Percentiles rank a stretch among this genome's conserved stretches.
Evolutionary conservation across 2,888 invertebrate species (phyloP).

Genomic region (Drosophila neonasuta): DNA sequence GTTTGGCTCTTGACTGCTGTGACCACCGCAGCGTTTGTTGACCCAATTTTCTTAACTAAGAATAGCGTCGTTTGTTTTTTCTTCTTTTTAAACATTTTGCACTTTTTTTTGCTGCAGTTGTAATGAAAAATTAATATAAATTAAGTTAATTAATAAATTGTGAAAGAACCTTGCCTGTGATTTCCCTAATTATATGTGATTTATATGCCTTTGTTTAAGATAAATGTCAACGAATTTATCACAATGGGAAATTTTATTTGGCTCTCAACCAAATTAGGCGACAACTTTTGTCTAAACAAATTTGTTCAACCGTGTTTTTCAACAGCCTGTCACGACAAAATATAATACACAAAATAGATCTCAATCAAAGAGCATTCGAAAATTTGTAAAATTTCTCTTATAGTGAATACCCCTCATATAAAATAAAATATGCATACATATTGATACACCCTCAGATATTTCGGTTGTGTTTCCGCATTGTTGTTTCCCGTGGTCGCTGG

Average conservation of each 20-base stretch:
- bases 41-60: conserved; percentile 65
- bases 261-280: conserved; percentile 57
- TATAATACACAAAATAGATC: conserved; percentile 14
- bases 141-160: conserved; percentile 10
- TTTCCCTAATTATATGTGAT: conserved; percentile 55
- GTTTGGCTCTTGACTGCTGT: conserved; percentile 46
- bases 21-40: conserved; percentile 60
- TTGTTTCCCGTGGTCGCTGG: conserved; percentile 32
- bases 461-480: conserved; percentile 61
- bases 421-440: conserved; percentile 6
- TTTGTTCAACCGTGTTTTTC: conserved; percentile 41
- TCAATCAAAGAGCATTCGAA: conserved; percentile 12
- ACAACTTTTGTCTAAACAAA: conserved; percentile 51
- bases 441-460: conserved; percentile 22
- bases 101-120: conserved; percentile 35
- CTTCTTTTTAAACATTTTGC: conserved; percentile 18
- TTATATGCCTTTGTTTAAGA: conserved; percentile 53
- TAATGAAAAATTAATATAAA: conserved; percentile 3
- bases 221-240: conserved; percentile 54
- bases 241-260: conserved; percentile 60
- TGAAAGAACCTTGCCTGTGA: conserved; percentile 6
- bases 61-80: conserved; percentile 52
- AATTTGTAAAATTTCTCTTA: background rate
- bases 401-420: conserved; percentile 22
- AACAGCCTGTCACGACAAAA: conserved; percentile 30